A percentile compares a stretch with the other conserved stretches of the same genome.
Conservation (phyloP, 2,888 invertebrate species). For the Rhingia campestris region DNA sequence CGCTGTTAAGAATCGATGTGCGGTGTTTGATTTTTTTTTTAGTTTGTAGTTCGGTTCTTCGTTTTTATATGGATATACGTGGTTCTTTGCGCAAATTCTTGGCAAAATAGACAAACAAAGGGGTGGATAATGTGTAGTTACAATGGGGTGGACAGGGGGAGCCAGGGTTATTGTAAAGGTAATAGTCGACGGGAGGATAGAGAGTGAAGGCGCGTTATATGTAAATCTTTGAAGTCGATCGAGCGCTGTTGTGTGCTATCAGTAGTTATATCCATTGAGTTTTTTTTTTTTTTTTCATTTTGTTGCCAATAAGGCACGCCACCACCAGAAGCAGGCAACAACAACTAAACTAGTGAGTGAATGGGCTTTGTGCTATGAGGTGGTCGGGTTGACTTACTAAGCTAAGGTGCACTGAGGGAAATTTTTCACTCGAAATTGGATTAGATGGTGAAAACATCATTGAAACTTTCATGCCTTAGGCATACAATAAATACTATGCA, state of each 20-base stretch:
- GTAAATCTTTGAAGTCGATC: slow-evolving; percentile 72
- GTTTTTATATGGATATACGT: slow-evolving; percentile 53
- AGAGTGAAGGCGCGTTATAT: slow-evolving; percentile 67
- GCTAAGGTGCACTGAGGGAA: slow-evolving; percentile 40
- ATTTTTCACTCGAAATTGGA: neutral
- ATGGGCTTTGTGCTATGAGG: slow-evolving; percentile 41
- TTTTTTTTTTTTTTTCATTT: slow-evolving; percentile 15
- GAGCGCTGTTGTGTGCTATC: slow-evolving; percentile 61
- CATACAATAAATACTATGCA: too few species aligned
- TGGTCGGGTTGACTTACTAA: slow-evolving; percentile 28
- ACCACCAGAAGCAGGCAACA: neutral
- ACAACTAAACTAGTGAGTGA: slow-evolving; percentile 42
- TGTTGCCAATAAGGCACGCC: slow-evolving; percentile 61
- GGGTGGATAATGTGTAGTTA: slow-evolving; percentile 44
- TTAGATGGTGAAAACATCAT: neutral
- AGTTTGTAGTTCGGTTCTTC: neutral
- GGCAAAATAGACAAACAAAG: slow-evolving; percentile 53
- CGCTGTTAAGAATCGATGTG: slow-evolving; percentile 73
- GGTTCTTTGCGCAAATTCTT: slow-evolving; percentile 60
- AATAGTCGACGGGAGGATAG: neutral
- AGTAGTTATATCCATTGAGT: slow-evolving; percentile 57
- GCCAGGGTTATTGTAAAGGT: neutral
- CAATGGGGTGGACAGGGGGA: neutral
- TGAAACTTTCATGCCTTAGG: too few species aligned
- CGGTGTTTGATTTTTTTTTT: slow-evolving; percentile 45